Base-by-base conservation (phyloP, 2,113 vertebrate genomes). In the Odontophorus gujanensis region DNA sequence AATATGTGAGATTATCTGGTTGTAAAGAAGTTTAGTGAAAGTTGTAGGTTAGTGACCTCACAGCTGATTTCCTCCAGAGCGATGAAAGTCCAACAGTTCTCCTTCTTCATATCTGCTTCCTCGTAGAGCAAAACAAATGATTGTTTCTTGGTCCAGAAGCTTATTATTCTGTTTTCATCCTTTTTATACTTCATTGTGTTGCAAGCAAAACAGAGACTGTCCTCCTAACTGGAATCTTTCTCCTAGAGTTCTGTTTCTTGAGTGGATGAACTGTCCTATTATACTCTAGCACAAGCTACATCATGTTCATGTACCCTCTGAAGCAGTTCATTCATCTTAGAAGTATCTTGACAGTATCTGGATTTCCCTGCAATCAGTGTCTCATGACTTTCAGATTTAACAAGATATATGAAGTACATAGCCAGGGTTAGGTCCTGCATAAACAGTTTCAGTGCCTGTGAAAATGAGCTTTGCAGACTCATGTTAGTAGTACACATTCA, bases 321-420 rank as follows among this genome's bases (percentile, higher is more conserved):
- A 83, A 65, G 68, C 45, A 74, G 20, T 15, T 89, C 28, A 7
- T 81, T 77, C 74, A 79, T 47, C 32, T 86, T 77, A 48, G 26
- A 20, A 77, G 4, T 58, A 40, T 42, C 55, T 69, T 71, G 51
- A 25, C 22, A 67, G 24, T 8, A 48, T 42, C 58, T 50, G 48
- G 47, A 40, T 30, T 81, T 87, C 48, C 34, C 69, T 68, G 66
- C 47, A 51, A 3, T 53, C 77, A 36, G 22, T 12, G 9, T 34
- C 24, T 74, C 65, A 22, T 5, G 14, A 42, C 34, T 19, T 72
- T 17, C 25, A 20, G 28, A 28, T 79, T 76, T 77, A 62, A 74
- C 6, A 43, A 47, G 32, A 22, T 63, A 20, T 0, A 2, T 71
- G 26, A 67, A 38, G 22, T 66, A 7, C 1, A 0, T 3, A 50